Conservation (phyloP, 92 coral and sea anemone species). For the Zoanthus sansibaricus region DNA sequence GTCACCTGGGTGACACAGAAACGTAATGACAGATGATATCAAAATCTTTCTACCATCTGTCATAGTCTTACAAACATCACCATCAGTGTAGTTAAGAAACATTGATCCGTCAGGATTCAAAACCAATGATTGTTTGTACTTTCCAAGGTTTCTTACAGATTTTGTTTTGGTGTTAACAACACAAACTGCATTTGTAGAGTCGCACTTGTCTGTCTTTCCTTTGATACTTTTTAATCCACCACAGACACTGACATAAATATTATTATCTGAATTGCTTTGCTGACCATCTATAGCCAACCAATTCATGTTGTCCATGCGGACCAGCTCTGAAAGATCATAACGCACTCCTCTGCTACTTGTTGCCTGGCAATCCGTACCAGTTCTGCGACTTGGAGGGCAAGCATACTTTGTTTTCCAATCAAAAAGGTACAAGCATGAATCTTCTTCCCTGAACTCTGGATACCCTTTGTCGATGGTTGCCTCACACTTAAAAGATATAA, state of each 20-base stretch:
- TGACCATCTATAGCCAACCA: constrained; percentile 93
- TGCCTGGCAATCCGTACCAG: constrained; percentile 87
- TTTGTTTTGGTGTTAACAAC: constrained; percentile 67
- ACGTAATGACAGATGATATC: constrained; percentile 76
- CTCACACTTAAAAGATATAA: constrained; percentile 85
- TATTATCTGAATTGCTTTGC: constrained; percentile 61
- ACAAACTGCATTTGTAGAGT: constrained; percentile 73
- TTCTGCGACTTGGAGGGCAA: constrained; percentile 90
- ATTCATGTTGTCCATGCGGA: constrained; percentile 59
- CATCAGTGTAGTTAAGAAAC: constrained; percentile 72
- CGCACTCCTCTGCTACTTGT: constrained; percentile 58
- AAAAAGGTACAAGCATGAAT: constrained; percentile 84
- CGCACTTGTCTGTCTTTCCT: constrained; percentile 63
- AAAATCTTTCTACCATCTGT: constrained; percentile 21
- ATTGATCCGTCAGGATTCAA: constrained; percentile 72
- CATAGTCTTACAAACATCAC: constrained; percentile 75
- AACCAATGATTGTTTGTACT: constrained; percentile 60
- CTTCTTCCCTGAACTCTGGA: constrained; percentile 75
- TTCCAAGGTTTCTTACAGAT: constrained; percentile 70
- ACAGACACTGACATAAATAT: constrained; percentile 85
- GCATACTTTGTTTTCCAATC: constrained; percentile 90
- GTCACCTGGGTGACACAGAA: constrained; percentile 88
- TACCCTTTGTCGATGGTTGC: constrained; percentile 62
- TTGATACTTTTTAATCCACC: constrained; percentile 55
- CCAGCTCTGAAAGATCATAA: constrained; percentile 88